Conservation (phyloP, 1,140 invertebrate species). For the Bradysia coprophila region DNA sequence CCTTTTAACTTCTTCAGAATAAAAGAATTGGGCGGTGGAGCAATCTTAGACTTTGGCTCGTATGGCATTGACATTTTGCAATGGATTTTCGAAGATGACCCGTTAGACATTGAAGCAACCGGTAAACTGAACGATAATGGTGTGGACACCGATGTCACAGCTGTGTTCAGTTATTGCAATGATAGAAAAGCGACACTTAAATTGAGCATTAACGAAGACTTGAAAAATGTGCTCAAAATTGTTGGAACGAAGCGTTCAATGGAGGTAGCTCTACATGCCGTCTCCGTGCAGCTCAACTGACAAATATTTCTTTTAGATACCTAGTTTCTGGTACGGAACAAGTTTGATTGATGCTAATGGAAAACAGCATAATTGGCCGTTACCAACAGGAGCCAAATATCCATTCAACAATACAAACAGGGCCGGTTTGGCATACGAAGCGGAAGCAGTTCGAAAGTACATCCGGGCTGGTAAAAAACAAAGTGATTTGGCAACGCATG, state of each 20-base stretch:
- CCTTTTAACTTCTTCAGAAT: constrained; percentile 24
- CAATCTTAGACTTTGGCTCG: constrained; percentile 58
- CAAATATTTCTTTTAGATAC: constrained; percentile 19
- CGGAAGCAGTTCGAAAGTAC: constrained; percentile 31
- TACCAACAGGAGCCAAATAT: constrained; percentile 29
- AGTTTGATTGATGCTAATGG: constrained; percentile 26
- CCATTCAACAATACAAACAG: constrained; percentile 44
- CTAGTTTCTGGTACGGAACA: constrained; percentile 33
- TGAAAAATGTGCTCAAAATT: constrained; percentile 45
- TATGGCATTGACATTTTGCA: constrained; percentile 60
- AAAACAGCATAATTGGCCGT: constrained; percentile 27
- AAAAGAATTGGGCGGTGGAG: constrained; percentile 53
- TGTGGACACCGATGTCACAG: constrained; percentile 43
- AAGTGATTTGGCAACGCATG: background rate
- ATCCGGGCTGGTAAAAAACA: background rate
- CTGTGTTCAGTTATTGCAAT: constrained; percentile 38
- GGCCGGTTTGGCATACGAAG: constrained; percentile 47
- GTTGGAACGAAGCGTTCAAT: constrained; percentile 49
- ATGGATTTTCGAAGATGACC: constrained; percentile 41
- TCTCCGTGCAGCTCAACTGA: background rate
- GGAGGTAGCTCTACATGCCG: constrained; percentile 22
- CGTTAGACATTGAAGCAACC: constrained; percentile 34
- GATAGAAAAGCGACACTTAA: constrained; percentile 40
- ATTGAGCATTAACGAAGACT: constrained; percentile 28
- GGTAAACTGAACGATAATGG: constrained; percentile 46